Base-by-base conservation (phyloP, 2,797 vertebrate species). In the Acropternis orthonyx region DNA sequence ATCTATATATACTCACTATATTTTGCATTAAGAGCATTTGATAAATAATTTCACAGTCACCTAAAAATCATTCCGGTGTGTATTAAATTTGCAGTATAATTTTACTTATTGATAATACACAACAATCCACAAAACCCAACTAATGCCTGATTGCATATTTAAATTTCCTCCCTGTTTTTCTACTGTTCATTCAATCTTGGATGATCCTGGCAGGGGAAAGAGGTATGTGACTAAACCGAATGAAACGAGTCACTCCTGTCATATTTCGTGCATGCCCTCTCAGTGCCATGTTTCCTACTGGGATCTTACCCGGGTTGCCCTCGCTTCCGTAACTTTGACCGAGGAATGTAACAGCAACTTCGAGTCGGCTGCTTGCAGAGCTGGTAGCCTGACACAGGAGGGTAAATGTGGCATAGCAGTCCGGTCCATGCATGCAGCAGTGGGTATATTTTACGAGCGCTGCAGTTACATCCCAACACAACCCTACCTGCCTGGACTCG, bases 161-260 rank as follows among this genome's bases (percentile, higher is more conserved):
- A 98, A 98, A 98, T 98, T 98, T 98, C 97, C 97, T 99, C 97
- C 99, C 98, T 99, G 98, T 98, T 98, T 98, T 98, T 98, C 98
- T 98, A 98, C 98, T 98, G 98, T 98, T 98, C 98, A 98, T 98
- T 99, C 98, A 97, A 98, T 99, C 98, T 98, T 98, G 98, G 98
- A 99, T 98, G 98, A 98, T 98, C 98, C 98, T 98, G 98, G 98
- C 99, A 99, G 99, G 99, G 99, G 97, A 99, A 99, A 99, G 99
- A 99, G 99, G 99, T 99, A 99, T 98, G 99, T 99, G 98, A 97
- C 98, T 96, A 97, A 98, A 92, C 95, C 92, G 98, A 98, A 98
- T 97, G 97, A 98, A 93, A 93, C 90, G 93, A 98, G 98, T 98
- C 97, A 90, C 98, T 98, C 97, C 97, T 97, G 92, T 97, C 98